Percentiles rank a stretch among this genome's conserved stretches.
Evolutionary conservation across 2,797 vertebrate genomes (phyloP).

Genomic region (Synaphobranchus kaupii): DNA sequence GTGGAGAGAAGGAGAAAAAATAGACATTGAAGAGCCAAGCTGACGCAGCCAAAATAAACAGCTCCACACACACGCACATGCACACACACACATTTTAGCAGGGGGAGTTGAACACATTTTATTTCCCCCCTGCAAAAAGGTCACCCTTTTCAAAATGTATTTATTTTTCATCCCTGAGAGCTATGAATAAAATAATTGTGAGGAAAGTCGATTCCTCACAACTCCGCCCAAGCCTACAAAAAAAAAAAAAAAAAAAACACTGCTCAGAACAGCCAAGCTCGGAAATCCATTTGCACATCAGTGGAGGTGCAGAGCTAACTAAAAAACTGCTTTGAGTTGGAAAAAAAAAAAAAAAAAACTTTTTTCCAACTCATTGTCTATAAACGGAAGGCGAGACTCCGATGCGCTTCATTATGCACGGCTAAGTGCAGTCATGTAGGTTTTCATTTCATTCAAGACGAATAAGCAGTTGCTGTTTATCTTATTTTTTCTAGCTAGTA

Average conservation of each 20-base stretch:
- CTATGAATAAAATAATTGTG: not conserved
- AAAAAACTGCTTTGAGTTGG: not conserved
- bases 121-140: slow-evolving; percentile 3
- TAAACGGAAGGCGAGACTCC: not conserved
- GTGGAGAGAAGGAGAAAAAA: slow-evolving; percentile 32
- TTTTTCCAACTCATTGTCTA: not conserved
- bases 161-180: slow-evolving; percentile 34
- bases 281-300: not conserved
- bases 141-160: not conserved
- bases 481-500: not conserved
- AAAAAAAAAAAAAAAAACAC: too few relatives aligned
- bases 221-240: not conserved
- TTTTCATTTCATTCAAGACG: not conserved
- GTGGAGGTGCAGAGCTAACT: not conserved
- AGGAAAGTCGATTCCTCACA: not conserved
- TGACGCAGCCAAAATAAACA: slow-evolving; percentile 67
- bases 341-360: too few relatives aligned
- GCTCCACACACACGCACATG: slow-evolving; percentile 45
- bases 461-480: not conserved
- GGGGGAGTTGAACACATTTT: not conserved
- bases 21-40: slow-evolving; percentile 46
- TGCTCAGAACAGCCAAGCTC: not conserved
- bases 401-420: not conserved
- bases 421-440: not conserved
- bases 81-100: not conserved